Base-by-base conservation (phyloP, 2,888 invertebrate species). In the Nezara viridula region DNA sequence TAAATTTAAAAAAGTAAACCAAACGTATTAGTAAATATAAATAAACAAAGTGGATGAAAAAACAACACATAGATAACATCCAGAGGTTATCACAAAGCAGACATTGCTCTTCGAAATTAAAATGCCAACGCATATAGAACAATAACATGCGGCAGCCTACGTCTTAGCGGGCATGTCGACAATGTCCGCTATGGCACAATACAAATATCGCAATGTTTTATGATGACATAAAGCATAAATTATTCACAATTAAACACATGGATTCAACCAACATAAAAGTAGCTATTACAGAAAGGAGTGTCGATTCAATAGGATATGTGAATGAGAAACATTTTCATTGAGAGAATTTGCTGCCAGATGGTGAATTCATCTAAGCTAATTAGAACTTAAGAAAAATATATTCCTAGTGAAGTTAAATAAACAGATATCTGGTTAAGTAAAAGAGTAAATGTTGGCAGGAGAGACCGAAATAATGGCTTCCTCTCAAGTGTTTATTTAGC, bases 111-210 rank as follows among this genome's bases (percentile, higher is more conserved):
- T 27, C 14, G 60, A 60, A 60, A 60, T 60, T 14, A 27, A 60
- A 27, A 60, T 27, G 60, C 60, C 60, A 27, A 60, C 60, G 60
- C 60, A 60, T 60, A 27, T 60, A 60, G 60, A 60, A 60, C 60
- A 60, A 60, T 60, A 27, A 60, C 60, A 60, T 60, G 60, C 24
- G 60, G 60, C 60, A 60, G 27, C 60, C 7, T 12, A 60, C 60
- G 60, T 60, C 60, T 12, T 60, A 19, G 27, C n/a, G n/a, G 14
- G 14, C 27, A 27, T 60, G 60, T 60, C 27, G 27, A 60, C 60
- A 60, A 60, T 60, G 27, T 27, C 60, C 60, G n/a, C 3, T 60
- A 60, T 60, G 60, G 27, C 27, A 60, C 27, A 60, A 60, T 60
- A 60, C 27, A 12, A 60, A 27, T 55, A 55, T 24, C 55, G 55